Base-by-base conservation (phyloP, 2,888 invertebrate species). In the Cerceris rybyensis region DNA sequence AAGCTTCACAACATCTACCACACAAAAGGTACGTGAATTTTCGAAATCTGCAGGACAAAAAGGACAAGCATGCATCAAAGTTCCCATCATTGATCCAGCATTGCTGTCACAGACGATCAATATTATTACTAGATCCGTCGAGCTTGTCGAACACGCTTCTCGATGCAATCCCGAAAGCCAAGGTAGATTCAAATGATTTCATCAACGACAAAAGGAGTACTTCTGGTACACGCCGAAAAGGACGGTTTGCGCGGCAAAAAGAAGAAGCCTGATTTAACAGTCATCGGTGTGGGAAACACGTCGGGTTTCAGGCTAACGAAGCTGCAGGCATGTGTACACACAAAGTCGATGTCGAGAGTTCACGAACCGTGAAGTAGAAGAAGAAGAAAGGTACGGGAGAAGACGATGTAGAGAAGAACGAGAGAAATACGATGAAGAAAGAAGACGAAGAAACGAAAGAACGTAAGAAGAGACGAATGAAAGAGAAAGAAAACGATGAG, bases 271-370 rank as follows among this genome's bases (percentile, higher is more conserved):
- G 79, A 79, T 79, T 79, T 79, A 69, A 73, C 78, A 77, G 68
- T 77, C 80, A 72, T 77, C 80, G 75, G 75, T 81, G 84, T 84
- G 81, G 75, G 82, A 81, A 75, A 82, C 75, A 74, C 75, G 82
- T 76, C 81, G 76, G 67, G 69, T 69, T 80, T 64, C 77, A 74
- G 71, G 72, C 77, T 84, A 84, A 84, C 84, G 84, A 84, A 84
- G 83, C 84, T 81, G 81, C 83, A 83, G 84, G 81, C 74, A 75
- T 79, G 72, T 81, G 79, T 81, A 84, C 75, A 81, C 72, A 84
- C 73, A 70, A 80, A 84, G 84, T 84, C 84, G 73, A 80, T 74
- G 82, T 78, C 84, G 80, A 75, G 82, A 78, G 84, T 82, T 84
- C 84, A 76, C 80, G 80, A 78, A 78, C 84, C 75, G 75, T 74